Base-by-base conservation (phyloP, 1,140 invertebrate species). In the Chironomus tepperi region DNA sequence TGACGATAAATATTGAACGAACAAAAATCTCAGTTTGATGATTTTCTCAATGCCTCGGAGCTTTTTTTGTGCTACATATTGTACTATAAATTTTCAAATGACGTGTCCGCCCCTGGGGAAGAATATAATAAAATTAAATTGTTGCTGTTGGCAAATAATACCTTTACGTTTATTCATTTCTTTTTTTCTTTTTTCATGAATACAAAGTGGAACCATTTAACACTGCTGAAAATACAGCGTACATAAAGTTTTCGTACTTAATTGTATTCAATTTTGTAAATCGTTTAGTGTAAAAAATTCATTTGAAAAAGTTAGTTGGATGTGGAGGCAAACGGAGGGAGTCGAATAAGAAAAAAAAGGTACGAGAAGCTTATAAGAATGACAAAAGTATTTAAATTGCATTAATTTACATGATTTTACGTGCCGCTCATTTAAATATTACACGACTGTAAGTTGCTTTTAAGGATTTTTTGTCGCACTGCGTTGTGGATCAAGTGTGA, bases 391-490 rank as follows among this genome's bases (percentile, higher is more conserved):
- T 57, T 57, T 57, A 57, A 57, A 57, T 57, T 57, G 47, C 47
- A 57, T 57, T 57, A 57, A 57, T 57, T 57, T 57, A 57, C 47
- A 57, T 57, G 47, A 57, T n/a, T 57, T 57, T 57, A 57, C 47
- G 47, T 57, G 47, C 12, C 12, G 12, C 12, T 57, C 12, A 57
- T 57, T 57, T 57, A n/a, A 57, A 57, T 57, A 57, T 57, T 57
- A 57, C 47, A 57, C 12, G 47, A 5, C 24, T n/a, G 12, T 57
- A 12, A 57, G 47, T 57, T 57, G 47, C 8, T 57, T 57, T 57
- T 15, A 57, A 12, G 47, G 47, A 15, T 34, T 34, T 34, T 34
- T 57, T 57, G 47, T 57, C 47, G 47, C 47, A 57, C n/a, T 57
- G 47, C 47, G 12, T 12, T 57, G 47, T 57, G 47, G 47, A 57